Evolutionary conservation across 2,888 invertebrate genomes (phyloP).

Genomic region (Machimus atricapillus): DNA sequence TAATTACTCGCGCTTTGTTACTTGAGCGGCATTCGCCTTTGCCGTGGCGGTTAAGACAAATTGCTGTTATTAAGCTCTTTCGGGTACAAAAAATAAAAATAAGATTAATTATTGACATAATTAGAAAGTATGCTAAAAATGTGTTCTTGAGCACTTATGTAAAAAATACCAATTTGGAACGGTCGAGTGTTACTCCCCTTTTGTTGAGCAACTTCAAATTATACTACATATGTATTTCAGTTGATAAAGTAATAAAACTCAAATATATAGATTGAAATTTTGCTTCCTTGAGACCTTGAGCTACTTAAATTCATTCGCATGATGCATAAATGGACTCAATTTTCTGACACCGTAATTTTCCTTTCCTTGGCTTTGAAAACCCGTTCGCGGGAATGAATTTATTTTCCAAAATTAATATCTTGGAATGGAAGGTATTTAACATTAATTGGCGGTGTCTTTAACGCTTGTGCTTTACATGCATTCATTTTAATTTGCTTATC

Average conservation of each 20-base stretch:
- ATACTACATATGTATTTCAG: background rate
- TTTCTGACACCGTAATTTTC: background rate
- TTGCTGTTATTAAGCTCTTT: background rate
- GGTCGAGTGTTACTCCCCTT: background rate
- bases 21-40: background rate
- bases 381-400: background rate
- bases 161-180: background rate
- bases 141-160: background rate
- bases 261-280: background rate
- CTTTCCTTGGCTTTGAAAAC: background rate
- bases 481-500: background rate
- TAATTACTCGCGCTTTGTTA: background rate
- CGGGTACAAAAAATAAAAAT: background rate
- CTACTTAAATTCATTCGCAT: background rate
- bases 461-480: background rate
- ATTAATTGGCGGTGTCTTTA: background rate
- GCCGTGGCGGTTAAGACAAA: background rate
- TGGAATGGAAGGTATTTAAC: background rate
- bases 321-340: background rate
- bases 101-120: slow-evolving; percentile 14
- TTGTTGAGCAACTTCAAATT: background rate
- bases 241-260: background rate
- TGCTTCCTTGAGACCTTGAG: background rate
- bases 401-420: background rate
- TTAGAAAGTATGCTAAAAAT: slow-evolving; percentile 19